These are phyloP conservation scores for Microplitis demolitor DNA, from an alignment of 1,140 invertebrate genomes.

Conservation along the genomic window DNA sequence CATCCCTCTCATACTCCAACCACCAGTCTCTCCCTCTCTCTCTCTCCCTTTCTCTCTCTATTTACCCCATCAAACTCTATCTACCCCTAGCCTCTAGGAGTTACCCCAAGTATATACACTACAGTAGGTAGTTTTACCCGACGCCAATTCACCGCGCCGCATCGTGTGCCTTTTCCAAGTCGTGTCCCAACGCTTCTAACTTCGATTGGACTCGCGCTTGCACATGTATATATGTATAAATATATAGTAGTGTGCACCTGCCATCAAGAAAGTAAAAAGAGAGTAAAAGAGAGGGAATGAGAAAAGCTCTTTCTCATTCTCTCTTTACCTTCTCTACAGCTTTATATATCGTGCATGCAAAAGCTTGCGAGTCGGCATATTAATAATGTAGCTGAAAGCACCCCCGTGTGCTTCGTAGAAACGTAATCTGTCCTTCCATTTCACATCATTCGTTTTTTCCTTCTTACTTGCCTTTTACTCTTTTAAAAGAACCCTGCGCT, in stretches of 20 bases:
- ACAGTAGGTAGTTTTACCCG: background rate
- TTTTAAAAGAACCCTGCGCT: too few species aligned
- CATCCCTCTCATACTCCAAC: too few species aligned
- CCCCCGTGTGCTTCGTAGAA: background rate
- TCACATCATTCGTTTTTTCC: background rate
- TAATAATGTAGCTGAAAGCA: constrained; percentile 18
- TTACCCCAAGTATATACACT: background rate
- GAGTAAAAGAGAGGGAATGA: too few species aligned
- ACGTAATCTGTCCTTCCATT: constrained; percentile 13
- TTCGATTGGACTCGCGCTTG: constrained; percentile 16
- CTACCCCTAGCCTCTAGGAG: background rate
- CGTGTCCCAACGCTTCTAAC: constrained; percentile 9
- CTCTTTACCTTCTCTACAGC: background rate
- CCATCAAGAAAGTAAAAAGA: background rate
- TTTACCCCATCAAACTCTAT: background rate
- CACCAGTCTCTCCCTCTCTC: background rate
- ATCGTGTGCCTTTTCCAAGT: constrained; percentile 15
- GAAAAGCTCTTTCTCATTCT: background rate
- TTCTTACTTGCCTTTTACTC: background rate
- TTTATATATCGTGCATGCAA: constrained; percentile 11
- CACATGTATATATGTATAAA: constrained; percentile 10
- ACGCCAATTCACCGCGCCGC: constrained; percentile 9
- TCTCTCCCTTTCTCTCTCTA: background rate
- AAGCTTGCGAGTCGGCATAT: constrained; percentile 7
- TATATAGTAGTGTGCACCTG: background rate